Evolutionary conservation across 2,888 invertebrate genomes (phyloP).

Genomic region (Hemithea aestivaria): DNA sequence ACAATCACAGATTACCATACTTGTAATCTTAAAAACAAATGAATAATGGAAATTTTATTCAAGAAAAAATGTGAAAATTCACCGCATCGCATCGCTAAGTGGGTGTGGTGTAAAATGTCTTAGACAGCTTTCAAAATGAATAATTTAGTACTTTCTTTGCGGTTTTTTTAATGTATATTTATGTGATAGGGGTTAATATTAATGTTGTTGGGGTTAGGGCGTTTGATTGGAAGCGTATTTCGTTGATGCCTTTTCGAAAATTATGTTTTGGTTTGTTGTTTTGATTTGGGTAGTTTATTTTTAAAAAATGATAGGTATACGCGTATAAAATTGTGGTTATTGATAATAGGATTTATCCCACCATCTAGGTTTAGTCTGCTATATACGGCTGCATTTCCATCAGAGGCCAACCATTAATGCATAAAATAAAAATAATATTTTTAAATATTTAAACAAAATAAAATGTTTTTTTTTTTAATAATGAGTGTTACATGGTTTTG

Average conservation of each 20-base stretch:
- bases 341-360: neutral
- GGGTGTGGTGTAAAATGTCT: conserved; percentile 50
- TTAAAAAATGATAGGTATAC: neutral
- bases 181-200: conserved; percentile 57
- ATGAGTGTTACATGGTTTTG: no score
- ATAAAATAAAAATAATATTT: no score
- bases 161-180: conserved; percentile 66
- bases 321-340: no score
- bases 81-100: conserved; percentile 36
- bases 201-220: conserved; percentile 36
- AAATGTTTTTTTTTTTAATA: no score
- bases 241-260: conserved; percentile 5
- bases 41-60: conserved; percentile 62
- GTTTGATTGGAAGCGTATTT: conserved; percentile 30
- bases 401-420: no score
- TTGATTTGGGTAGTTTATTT: neutral
- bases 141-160: conserved; percentile 59
- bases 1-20: conserved; percentile 51
- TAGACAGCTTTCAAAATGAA: conserved; percentile 47
- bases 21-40: conserved; percentile 61
- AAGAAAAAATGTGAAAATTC: conserved; percentile 29
- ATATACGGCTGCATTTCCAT: no score
- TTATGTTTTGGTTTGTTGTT: neutral
- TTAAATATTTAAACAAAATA: no score
- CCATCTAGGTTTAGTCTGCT: no score